A percentile compares a stretch with the other conserved stretches of the same genome.
Conservation (phyloP, 2,888 invertebrate species). For the Lepas anatifera region DNA sequence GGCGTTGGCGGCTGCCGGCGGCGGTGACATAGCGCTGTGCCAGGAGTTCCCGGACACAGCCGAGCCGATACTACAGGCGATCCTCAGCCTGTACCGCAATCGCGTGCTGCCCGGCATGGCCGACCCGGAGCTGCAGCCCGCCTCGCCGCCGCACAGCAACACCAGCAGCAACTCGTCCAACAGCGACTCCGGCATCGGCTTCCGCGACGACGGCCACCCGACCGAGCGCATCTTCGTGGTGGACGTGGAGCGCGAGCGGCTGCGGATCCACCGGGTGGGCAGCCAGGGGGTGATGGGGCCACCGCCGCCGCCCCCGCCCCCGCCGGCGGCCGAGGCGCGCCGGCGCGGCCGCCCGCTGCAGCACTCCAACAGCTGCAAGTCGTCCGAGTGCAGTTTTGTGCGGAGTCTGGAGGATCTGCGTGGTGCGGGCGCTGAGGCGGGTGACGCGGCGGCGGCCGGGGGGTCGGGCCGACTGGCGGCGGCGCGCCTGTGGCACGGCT, state of each 20-base stretch:
- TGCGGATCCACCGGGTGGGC: conserved; percentile 22
- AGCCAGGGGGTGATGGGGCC: conserved; percentile 11
- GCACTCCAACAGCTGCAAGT: conserved; percentile 15
- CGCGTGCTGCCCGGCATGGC: conserved; percentile 23
- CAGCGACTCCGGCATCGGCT: conserved; percentile 90
- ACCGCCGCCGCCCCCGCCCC: not conserved
- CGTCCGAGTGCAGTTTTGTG: conserved; percentile 28
- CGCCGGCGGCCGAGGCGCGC: not conserved
- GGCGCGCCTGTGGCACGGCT: conserved; percentile 22
- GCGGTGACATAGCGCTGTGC: conserved; percentile 47
- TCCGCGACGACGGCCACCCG: conserved; percentile 60
- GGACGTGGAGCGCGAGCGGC: conserved; percentile 27
- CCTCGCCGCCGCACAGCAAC: conserved; percentile 25
- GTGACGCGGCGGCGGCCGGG: conserved; percentile 17
- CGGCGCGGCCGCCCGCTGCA: not conserved
- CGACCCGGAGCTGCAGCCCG: conserved; percentile 25
- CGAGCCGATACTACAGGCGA: conserved; percentile 45
- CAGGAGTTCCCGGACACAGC: conserved; percentile 83
- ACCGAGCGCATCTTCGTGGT: conserved; percentile 31
- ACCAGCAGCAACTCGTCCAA: conserved; percentile 49
- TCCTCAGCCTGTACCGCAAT: conserved; percentile 42
- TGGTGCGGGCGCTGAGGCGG: conserved; percentile 26
- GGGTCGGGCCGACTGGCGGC: conserved; percentile 12
- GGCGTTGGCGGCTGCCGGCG: conserved; percentile 38
- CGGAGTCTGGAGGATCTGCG: conserved; percentile 54